Percentiles rank a stretch among this genome's conserved stretches.
Evolutionary conservation across 2,113 vertebrate species (phyloP).

Genomic region (Colossoma macropomum): DNA sequence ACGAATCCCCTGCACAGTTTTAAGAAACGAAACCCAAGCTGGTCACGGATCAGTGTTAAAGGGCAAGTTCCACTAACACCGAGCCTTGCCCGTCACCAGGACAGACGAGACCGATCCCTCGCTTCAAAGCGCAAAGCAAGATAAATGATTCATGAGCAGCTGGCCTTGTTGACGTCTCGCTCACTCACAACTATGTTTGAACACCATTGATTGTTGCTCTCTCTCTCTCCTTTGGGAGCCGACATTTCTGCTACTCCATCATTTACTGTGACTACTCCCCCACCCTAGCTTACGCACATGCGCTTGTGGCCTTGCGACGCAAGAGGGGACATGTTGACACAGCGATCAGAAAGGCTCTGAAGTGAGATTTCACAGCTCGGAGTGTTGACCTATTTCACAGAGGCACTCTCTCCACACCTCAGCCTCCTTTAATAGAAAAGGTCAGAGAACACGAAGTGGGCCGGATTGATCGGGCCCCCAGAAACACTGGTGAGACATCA

Average conservation of each 20-base stretch:
- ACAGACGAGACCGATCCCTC: constrained; percentile 27
- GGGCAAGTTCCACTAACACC: constrained; percentile 4
- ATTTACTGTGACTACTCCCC: constrained; percentile 30
- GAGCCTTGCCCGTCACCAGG: constrained; percentile 19
- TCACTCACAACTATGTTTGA: constrained; percentile 45
- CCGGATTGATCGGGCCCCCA: constrained; percentile 17
- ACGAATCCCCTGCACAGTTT: background rate
- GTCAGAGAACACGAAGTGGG: constrained; percentile 28
- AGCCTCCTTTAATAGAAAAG: constrained; percentile 32
- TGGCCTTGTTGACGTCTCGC: constrained; percentile 45
- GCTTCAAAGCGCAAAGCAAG: constrained; percentile 41
- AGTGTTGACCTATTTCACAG: constrained; percentile 42
- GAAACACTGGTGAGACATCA: constrained; percentile 5
- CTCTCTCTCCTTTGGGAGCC: constrained; percentile 34
- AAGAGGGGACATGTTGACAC: constrained; percentile 30
- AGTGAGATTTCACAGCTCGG: constrained; percentile 29
- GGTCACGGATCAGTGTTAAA: constrained; percentile 2
- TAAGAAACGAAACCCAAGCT: background rate
- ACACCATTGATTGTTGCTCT: constrained; percentile 52
- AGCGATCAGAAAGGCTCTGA: constrained; percentile 35
- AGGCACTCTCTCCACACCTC: constrained; percentile 28
- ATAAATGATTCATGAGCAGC: constrained; percentile 60
- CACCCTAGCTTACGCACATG: background rate
- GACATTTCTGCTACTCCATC: constrained; percentile 47
- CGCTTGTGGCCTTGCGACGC: background rate